Percentiles rank a stretch among this genome's conserved stretches.
These are phyloP conservation scores for Urocyon cinereoargenteus DNA, from an alignment of 2,797 vertebrate genomes.

Conservation along the genomic window DNA sequence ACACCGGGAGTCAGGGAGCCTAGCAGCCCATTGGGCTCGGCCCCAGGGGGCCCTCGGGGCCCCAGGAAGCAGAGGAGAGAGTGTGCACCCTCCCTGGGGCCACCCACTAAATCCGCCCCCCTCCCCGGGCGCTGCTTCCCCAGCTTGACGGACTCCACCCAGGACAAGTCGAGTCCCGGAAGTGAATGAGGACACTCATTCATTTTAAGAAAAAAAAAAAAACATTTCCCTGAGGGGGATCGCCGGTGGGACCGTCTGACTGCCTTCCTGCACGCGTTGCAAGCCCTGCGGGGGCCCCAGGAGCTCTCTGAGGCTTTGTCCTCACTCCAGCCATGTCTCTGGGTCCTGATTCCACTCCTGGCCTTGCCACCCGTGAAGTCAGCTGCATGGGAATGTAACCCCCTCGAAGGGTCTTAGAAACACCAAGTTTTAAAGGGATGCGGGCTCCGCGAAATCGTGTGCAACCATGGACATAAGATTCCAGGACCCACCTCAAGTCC, in stretches of 20 bases:
- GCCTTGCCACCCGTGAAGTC: too few species aligned
- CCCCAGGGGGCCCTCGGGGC: too few species aligned
- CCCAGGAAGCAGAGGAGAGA: neutral
- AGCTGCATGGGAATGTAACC: neutral
- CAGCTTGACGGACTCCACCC: neutral
- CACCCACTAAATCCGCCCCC: rapidly evolving
- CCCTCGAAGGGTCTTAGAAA: neutral
- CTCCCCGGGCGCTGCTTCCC: neutral
- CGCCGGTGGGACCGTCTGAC: neutral
- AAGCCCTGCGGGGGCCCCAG: neutral
- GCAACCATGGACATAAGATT: neutral
- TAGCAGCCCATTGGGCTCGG: too few species aligned
- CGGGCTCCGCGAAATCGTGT: rapidly evolving
- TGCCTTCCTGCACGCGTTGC: rapidly evolving
- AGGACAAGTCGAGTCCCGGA: neutral
- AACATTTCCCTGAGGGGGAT: neutral
- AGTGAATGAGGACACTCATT: neutral
- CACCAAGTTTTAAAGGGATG: neutral
- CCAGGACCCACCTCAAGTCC: neutral
- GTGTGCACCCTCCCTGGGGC: neutral
- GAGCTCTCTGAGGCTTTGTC: rapidly evolving
- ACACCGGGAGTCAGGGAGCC: neutral
- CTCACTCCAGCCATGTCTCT: neutral
- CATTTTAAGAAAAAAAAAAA: neutral
- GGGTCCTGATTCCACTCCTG: neutral